These are phyloP conservation scores for Microplitis demolitor DNA, from an alignment of 1,140 invertebrate genomes.

Conservation along the genomic window DNA sequence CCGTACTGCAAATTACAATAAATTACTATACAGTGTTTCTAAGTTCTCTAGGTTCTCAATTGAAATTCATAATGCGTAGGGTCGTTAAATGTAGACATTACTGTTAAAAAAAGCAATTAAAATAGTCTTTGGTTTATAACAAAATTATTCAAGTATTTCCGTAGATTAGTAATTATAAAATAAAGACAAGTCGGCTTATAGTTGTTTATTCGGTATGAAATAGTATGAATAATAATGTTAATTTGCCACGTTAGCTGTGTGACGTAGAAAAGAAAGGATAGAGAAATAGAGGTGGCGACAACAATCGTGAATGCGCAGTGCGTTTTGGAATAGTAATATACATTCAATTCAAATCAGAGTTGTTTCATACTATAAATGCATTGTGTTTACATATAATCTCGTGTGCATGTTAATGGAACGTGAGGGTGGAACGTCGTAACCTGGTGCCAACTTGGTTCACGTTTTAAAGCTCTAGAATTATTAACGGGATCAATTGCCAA, in stretches of 20 bases:
- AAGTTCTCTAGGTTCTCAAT: no score
- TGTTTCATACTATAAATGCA: neutral
- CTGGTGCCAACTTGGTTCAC: neutral
- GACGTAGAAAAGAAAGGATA: neutral
- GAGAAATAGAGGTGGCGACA: neutral
- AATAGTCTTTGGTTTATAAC: neutral
- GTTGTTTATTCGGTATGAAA: neutral
- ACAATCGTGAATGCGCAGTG: slow-evolving; percentile 15
- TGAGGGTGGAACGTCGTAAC: neutral
- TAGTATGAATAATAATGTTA: slow-evolving; percentile 1
- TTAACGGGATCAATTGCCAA: slow-evolving; percentile 17
- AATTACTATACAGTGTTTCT: no score
- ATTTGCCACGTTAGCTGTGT: neutral
- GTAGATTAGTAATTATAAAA: slow-evolving; percentile 5
- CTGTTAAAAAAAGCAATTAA: no score
- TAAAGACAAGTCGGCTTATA: no score
- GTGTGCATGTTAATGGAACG: slow-evolving; percentile 17
- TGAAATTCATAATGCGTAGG: no score
- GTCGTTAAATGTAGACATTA: no score
- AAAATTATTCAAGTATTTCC: neutral
- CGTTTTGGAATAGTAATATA: slow-evolving; percentile 8
- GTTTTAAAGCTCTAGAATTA: slow-evolving; percentile 15
- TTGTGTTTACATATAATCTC: neutral
- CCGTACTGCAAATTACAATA: no score
- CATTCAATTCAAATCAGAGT: neutral